These are phyloP conservation scores for Chamaetylas fuelleborni DNA, from an alignment of 2,113 vertebrate genomes.

Conservation along the genomic window DNA sequence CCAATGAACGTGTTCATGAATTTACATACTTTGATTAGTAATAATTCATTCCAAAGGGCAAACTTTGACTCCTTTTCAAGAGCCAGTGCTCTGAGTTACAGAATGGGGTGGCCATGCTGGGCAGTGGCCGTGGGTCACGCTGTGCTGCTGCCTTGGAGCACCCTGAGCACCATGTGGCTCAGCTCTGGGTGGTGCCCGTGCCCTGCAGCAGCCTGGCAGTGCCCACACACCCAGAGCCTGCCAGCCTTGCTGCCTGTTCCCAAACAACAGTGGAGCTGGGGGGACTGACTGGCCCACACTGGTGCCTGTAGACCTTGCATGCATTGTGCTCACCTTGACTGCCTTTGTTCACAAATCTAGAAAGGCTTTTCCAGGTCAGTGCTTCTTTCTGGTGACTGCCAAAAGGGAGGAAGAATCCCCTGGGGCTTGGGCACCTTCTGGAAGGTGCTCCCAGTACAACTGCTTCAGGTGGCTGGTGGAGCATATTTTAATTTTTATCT, in stretches of 20 bases:
- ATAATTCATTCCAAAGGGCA: neutral
- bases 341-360: neutral
- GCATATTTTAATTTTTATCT: neutral
- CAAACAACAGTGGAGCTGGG: rapidly evolving
- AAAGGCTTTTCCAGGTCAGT: neutral
- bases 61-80: neutral
- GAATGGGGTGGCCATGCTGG: neutral
- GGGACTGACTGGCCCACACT: neutral
- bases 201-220: neutral
- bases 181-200: rapidly evolving
- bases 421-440: neutral
- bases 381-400: neutral
- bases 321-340: rapidly evolving
- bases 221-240: rapidly evolving
- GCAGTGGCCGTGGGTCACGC: rapidly evolving
- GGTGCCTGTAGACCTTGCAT: rapidly evolving
- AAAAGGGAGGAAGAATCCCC: neutral
- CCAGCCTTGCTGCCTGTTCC: neutral
- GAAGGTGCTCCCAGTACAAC: neutral
- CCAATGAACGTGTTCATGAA: rapidly evolving
- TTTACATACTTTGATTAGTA: neutral
- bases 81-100: neutral
- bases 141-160: neutral
- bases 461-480: neutral
- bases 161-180: rapidly evolving